Percentiles rank a stretch among this genome's conserved stretches.
Evolutionary conservation across 2,797 vertebrate species (phyloP).

Genomic region (Saxicola maurus): DNA sequence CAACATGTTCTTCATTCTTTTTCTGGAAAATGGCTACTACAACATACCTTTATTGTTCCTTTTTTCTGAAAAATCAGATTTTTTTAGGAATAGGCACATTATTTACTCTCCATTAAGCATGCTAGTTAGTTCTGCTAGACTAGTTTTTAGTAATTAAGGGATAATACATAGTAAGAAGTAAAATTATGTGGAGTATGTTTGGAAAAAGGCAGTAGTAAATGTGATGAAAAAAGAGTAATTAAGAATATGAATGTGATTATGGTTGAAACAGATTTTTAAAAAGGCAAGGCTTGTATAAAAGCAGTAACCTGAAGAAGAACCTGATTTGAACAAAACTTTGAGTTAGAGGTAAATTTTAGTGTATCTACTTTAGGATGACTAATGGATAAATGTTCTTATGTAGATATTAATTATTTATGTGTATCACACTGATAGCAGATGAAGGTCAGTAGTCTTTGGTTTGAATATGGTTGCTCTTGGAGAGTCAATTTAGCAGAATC

Average conservation of each 20-base stretch:
- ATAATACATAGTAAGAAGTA: background rate
- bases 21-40: background rate
- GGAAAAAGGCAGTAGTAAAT: background rate
- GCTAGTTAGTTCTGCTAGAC: background rate
- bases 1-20: background rate
- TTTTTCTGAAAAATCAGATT: background rate
- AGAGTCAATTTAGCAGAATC: background rate
- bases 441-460: background rate
- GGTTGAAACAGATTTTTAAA: background rate
- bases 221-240: background rate
- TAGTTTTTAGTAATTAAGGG: background rate
- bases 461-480: background rate
- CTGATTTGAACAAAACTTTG: background rate
- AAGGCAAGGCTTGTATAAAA: background rate
- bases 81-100: background rate
- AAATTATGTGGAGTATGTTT: background rate
- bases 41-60: background rate
- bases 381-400: background rate
- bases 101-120: background rate
- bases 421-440: background rate
- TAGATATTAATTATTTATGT: background rate
- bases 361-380: background rate
- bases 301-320: background rate
- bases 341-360: background rate
- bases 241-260: background rate